Conservation (phyloP, 2,113 vertebrate species). For the Ovibos moschatus region DNA sequence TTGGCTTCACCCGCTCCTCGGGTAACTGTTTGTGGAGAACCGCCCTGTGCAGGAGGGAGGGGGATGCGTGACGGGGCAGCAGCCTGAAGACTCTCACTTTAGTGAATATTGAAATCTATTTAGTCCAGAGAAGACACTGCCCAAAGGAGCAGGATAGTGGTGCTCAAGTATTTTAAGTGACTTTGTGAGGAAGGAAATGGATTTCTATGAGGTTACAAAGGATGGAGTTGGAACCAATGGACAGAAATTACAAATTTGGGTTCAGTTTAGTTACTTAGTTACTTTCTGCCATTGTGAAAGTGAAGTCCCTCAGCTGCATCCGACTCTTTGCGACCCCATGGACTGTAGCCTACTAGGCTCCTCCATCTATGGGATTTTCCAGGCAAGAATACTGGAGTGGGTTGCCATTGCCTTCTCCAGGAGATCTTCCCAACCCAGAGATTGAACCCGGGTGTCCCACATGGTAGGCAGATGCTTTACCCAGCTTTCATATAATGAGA, state of each 20-base stretch:
- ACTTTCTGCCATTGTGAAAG: no score
- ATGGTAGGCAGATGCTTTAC: no score
- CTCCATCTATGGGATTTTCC: no score
- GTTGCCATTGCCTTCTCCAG: no score
- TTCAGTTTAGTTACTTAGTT: neutral
- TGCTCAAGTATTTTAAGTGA: neutral
- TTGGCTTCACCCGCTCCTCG: neutral
- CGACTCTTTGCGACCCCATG: no score
- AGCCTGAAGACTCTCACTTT: neutral
- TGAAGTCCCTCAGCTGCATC: no score
- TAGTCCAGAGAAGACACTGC: neutral
- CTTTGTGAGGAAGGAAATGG: neutral
- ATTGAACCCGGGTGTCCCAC: no score
- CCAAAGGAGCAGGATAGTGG: neutral
- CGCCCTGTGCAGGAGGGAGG: fast-evolving
- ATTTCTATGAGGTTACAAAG: neutral
- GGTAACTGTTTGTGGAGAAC: neutral
- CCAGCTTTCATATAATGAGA: neutral
- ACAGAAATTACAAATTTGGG: neutral
- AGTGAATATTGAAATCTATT: neutral
- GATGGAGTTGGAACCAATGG: neutral
- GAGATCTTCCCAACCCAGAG: no score
- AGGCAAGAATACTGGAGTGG: no score
- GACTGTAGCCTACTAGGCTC: no score
- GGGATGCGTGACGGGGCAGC: fast-evolving